These are phyloP conservation scores for Ochotona curzoniae DNA, from an alignment of 2,113 vertebrate species.

Conservation along the genomic window DNA sequence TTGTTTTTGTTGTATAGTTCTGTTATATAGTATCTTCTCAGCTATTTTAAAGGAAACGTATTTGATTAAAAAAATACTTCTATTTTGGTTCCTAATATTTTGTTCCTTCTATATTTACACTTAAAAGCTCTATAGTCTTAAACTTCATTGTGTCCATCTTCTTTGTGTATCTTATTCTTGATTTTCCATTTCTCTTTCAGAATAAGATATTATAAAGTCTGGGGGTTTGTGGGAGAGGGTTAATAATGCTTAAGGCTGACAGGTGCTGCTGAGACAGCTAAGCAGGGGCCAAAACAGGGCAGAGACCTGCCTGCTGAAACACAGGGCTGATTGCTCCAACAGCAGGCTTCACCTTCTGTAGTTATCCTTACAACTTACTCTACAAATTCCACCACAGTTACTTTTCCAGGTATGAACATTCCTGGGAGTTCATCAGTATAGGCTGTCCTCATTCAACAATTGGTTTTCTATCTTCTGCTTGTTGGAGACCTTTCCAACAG, in stretches of 20 bases:
- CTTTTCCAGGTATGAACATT: background rate
- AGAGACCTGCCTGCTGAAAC: background rate
- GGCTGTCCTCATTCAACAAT: background rate
- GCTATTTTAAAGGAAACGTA: conserved; percentile 16
- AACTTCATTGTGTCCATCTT: accelerated
- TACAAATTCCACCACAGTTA: background rate
- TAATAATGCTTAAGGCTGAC: background rate
- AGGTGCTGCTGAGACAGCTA: background rate
- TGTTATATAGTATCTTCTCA: background rate
- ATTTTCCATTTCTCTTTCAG: background rate
- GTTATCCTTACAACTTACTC: background rate
- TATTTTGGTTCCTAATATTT: background rate
- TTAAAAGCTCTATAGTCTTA: background rate
- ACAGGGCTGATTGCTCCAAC: background rate
- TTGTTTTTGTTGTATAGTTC: background rate
- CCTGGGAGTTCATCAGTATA: background rate
- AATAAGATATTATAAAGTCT: background rate
- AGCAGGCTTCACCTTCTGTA: background rate
- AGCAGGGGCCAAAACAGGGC: background rate
- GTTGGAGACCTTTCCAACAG: background rate
- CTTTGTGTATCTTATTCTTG: background rate
- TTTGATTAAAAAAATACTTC: background rate
- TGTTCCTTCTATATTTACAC: background rate
- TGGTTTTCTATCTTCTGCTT: background rate
- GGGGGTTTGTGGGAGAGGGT: background rate